Percentiles rank a stretch among this genome's conserved stretches.
Conservation (phyloP, 2,797 vertebrate species). For the Pangasius macronema region DNA sequence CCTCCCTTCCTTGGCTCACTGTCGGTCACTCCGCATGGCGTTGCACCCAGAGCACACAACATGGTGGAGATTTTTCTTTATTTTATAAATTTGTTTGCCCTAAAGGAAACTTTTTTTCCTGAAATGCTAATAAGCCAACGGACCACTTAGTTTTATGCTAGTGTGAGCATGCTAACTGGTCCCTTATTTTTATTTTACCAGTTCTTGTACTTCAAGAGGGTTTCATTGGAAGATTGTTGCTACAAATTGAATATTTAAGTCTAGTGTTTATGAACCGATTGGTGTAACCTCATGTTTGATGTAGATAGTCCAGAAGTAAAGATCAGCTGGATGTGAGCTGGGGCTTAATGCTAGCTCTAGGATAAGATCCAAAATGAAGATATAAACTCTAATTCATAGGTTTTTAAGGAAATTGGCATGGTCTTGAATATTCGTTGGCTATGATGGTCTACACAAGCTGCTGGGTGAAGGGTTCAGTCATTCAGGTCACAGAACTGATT, state of each 20-base stretch:
- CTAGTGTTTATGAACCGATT: neutral
- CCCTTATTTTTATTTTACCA: neutral
- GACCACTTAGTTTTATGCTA: neutral
- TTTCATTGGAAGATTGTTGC: neutral
- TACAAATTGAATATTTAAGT: neutral
- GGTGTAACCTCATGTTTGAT: neutral
- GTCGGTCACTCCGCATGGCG: slow-evolving; percentile 49
- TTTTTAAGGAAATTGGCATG: neutral
- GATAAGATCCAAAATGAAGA: neutral
- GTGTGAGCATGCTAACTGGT: neutral
- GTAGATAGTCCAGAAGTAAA: neutral
- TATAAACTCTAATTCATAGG: neutral
- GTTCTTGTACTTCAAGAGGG: neutral
- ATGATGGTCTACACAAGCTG: neutral
- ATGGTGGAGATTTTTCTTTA: slow-evolving; percentile 35
- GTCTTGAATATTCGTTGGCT: neutral
- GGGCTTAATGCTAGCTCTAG: too few relatives aligned
- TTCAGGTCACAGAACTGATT: neutral
- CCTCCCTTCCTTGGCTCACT: slow-evolving; percentile 25
- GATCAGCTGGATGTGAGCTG: neutral
- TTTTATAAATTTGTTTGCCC: neutral
- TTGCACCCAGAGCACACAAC: slow-evolving; percentile 44
- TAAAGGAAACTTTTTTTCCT: neutral
- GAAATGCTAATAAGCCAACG: neutral
- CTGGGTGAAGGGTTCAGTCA: neutral